Evolutionary conservation across 2,888 invertebrate genomes (phyloP), one percentile per base, ranked within the genome.

Genomic region (Platycheirus rosarum): DNA sequence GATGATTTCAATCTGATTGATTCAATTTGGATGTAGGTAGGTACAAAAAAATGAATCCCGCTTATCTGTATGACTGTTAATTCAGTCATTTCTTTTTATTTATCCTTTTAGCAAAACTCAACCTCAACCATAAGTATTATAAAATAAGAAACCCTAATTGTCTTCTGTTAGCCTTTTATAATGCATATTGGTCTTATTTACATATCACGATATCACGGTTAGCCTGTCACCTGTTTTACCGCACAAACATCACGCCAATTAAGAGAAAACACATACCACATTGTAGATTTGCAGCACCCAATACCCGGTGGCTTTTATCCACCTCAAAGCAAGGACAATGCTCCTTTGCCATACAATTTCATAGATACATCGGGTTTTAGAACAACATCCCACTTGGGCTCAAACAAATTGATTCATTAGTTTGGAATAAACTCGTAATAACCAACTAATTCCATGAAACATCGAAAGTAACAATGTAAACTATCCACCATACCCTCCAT

Each of bases 391-490:
- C 29, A 5, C n/a, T 2, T 20, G 11, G 9, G 20, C 8, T 9
- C 5, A 11, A 32, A 35, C 51, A 78, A 78, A 78, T 68, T 78
- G 60, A 66, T 78, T 73, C 73, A 78, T 73, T 73, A 53, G 73
- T 68, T 73, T 42, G 46, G 53, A 66, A 62, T 78, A 49, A 62
- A 73, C 73, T 68, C 62, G 73, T 73, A 78, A 73, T 73, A 53
- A 55, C 53, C 29, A 73, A 68, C 53, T 68, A 40, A 62, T 68
- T 53, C 62, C 55, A 26, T 51, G 70, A 40, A 73, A 73, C 73
- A 73, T 49, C 60, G 11, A 32, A 57, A 51, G 60, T 62, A 68
- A 68, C 66, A 78, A 78, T 66, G 11, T 57, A 11, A 11, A 46
- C 8, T 32, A 32, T 32, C 7, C 5, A 5, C 8, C 29, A 32